Evolutionary conservation across 2,113 vertebrate genomes (phyloP), one percentile per base, ranked within the genome.

Genomic region (Chascanopsetta lugubris): DNA sequence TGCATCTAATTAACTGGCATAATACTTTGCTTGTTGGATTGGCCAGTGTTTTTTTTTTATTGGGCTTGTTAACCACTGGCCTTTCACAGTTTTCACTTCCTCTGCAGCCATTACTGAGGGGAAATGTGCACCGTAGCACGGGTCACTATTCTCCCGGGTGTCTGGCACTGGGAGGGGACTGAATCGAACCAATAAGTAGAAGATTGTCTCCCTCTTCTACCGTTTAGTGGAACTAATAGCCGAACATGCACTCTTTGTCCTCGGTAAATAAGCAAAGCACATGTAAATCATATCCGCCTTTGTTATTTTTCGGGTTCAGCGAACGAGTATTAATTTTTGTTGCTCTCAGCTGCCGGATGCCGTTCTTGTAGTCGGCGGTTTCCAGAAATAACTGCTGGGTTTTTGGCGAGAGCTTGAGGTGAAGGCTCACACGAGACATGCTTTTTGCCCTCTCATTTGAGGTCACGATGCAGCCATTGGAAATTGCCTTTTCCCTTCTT

Each of bases 1-100:
- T 81, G 76, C 69, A 64, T 85, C 79, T 83, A 84, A 89, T 88
- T 87, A 83, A 86, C 77, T 48, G 63, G 49, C 60, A 77, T 65
- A 86, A 82, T 86, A 77, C 69, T 36, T 63, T 56, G 73, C 68
- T 80, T 88, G 77, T 87, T 73, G 47, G 53, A 50, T 64, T 67
- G 48, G 75, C 72, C 72, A 68, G 75, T 64, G 69, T 49, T 49
- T 49, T 49, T 49, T 49, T 82, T 84, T 77, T 58, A 79, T 57
- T 50, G 60, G 55, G 70, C 78, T 86, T 86, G 85, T 85, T 88
- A 86, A 84, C 75, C 61, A 56, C 42, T 77, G 67, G 60, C 80
- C 72, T 77, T 82, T 76, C 65, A 59, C 55, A 61, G 77, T 40
- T 58, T 67, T 59, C 22, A 69, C 78, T 86, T 85, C 85, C 87